Evolutionary conservation across 2,797 vertebrate species (phyloP).

Genomic region (Serranus cabrilla): DNA sequence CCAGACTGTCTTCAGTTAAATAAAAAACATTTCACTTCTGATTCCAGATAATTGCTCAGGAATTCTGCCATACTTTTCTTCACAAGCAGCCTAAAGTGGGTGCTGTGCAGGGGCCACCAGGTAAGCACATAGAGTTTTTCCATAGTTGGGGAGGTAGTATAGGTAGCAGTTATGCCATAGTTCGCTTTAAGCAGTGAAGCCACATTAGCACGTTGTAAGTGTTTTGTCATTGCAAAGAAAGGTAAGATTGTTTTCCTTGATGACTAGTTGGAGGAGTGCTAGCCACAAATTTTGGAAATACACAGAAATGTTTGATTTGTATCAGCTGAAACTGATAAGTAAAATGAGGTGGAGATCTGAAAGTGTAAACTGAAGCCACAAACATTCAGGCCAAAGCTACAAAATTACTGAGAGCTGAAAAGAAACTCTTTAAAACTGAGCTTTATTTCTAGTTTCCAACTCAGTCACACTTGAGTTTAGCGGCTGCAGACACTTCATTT

Average conservation of each 20-base stretch:
- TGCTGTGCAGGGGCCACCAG: constrained; percentile 84
- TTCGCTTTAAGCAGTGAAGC: too few relatives aligned
- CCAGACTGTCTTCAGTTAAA: background rate
- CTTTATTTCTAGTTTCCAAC: background rate
- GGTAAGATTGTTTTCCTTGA: too few relatives aligned
- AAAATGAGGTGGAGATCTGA: too few relatives aligned
- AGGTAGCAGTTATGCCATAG: background rate
- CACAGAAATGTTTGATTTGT: too few relatives aligned
- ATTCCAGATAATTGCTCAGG: constrained; percentile 95
- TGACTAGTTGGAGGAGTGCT: too few relatives aligned
- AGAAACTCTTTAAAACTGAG: background rate
- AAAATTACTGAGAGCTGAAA: background rate
- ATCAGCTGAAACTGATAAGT: too few relatives aligned
- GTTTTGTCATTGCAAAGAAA: too few relatives aligned
- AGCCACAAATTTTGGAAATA: too few relatives aligned
- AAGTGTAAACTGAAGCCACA: background rate
- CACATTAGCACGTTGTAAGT: too few relatives aligned
- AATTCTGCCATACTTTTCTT: constrained; percentile 91
- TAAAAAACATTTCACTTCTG: constrained; percentile 4
- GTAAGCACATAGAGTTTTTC: constrained; percentile 55
- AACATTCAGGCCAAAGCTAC: background rate
- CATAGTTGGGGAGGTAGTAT: background rate
- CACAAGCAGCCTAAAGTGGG: constrained; percentile 86
- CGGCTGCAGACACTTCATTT: background rate
- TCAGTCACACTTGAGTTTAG: background rate